phyloP scores from a whole-genome alignment of 2,888 invertebrate genomes.

The Macrophya alboannulata region DNA sequence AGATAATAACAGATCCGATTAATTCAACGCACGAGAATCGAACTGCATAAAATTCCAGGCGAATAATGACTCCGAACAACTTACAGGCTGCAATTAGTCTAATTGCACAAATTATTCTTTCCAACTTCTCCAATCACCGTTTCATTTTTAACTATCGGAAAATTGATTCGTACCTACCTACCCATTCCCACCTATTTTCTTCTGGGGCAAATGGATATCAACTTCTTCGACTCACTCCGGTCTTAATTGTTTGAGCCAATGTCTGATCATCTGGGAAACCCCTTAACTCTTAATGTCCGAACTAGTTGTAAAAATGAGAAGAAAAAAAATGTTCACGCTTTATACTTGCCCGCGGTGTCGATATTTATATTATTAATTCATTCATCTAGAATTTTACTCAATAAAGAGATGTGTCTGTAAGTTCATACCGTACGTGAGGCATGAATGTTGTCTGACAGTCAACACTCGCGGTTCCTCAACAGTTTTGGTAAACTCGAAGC shows the following conservation, averaged over 20 bases:
- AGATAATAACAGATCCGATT: neutral
- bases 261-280: neutral
- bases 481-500: neutral
- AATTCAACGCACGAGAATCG: neutral
- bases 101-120: slow-evolving; percentile 55
- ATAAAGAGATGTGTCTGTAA: neutral
- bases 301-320: neutral
- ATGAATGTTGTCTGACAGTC: neutral
- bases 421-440: neutral
- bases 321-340: neutral
- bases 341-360: neutral
- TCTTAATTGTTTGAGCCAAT: slow-evolving; percentile 37
- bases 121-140: slow-evolving; percentile 28
- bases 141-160: slow-evolving; percentile 52
- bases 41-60: slow-evolving; percentile 36
- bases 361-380: neutral
- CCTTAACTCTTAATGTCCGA: neutral
- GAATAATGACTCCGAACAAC: slow-evolving; percentile 35
- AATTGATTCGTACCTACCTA: slow-evolving; percentile 33
- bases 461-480: slow-evolving; percentile 10
- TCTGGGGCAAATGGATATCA: slow-evolving; percentile 40
- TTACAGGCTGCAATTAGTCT: slow-evolving; percentile 51
- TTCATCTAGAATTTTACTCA: neutral
- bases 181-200: neutral
- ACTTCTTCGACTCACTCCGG: neutral